phyloP scores from a whole-genome alignment of 2,797 vertebrate species.

The Acipenser transmontanus region DNA sequence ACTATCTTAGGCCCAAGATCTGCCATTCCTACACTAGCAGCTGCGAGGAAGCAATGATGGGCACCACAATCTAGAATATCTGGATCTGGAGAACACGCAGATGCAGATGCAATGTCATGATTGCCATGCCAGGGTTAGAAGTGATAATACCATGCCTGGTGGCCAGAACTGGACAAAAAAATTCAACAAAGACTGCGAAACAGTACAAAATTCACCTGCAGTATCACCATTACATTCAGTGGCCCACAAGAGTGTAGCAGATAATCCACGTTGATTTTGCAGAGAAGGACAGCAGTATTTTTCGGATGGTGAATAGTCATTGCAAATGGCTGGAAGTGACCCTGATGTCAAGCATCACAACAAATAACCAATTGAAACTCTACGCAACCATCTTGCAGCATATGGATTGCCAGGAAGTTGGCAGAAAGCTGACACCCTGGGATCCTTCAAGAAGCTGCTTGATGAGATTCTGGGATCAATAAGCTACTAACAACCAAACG shows the following conservation, averaged over 20 bases:
- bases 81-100: constrained; percentile 21
- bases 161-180: constrained; percentile 8
- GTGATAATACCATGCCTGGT: constrained; percentile 11
- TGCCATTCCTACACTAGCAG: constrained; percentile 11
- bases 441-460: no score
- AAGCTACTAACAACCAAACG: no score
- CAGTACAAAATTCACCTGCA: not conserved
- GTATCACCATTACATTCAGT: constrained; percentile 5
- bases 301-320: not conserved
- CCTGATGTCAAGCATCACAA: no score
- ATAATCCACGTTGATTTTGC: constrained; percentile 14
- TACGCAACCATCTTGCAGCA: no score
- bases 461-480: no score
- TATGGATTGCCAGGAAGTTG: no score
- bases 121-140: not conserved
- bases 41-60: constrained; percentile 21
- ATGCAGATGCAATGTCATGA: constrained; percentile 5
- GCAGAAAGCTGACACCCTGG: no score
- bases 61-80: constrained; percentile 21
- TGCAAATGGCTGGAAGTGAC: not conserved
- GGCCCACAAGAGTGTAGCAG: constrained; percentile 12
- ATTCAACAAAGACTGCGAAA: constrained; percentile 3
- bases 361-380: no score
- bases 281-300: constrained; percentile 5
- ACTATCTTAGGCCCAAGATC: constrained; percentile 23